These are phyloP conservation scores for Manduca sexta DNA, from an alignment of 1,140 invertebrate species.

Conservation along the genomic window DNA sequence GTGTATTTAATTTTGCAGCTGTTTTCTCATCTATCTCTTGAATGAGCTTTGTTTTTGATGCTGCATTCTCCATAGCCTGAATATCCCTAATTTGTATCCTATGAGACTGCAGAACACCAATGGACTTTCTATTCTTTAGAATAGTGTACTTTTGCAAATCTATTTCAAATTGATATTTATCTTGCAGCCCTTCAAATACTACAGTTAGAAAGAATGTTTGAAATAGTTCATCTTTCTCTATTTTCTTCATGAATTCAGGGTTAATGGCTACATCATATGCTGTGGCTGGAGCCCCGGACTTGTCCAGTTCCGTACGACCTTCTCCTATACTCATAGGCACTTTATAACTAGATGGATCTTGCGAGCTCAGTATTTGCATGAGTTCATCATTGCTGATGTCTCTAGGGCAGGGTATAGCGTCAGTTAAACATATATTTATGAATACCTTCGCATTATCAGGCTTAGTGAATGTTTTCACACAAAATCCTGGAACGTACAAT, in stretches of 20 bases:
- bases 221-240: slow-evolving; percentile 79
- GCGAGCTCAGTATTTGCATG: slow-evolving; percentile 79
- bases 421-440: slow-evolving; percentile 85
- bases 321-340: slow-evolving; percentile 93
- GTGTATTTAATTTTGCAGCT: slow-evolving; percentile 5
- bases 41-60: slow-evolving; percentile 62
- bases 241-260: slow-evolving; percentile 80
- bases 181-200: slow-evolving; percentile 78
- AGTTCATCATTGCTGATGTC: slow-evolving; percentile 87
- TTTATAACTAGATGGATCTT: slow-evolving; percentile 80
- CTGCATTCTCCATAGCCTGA: slow-evolving; percentile 37
- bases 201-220: slow-evolving; percentile 84
- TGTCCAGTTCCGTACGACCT: slow-evolving; percentile 84
- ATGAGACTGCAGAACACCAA: slow-evolving; percentile 83
- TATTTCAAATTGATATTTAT: slow-evolving; percentile 82
- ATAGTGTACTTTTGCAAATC: slow-evolving; percentile 76
- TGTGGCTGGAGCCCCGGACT: slow-evolving; percentile 79
- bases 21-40: slow-evolving; percentile 67
- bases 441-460: slow-evolving; percentile 83
- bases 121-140: slow-evolving; percentile 76
- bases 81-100: slow-evolving; percentile 80
- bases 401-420: slow-evolving; percentile 84
- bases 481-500: slow-evolving; percentile 80
- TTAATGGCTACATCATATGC: slow-evolving; percentile 87
- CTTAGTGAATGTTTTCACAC: slow-evolving; percentile 84